Base-by-base conservation (phyloP, 1,140 invertebrate genomes). In the Cydia pomonella region DNA sequence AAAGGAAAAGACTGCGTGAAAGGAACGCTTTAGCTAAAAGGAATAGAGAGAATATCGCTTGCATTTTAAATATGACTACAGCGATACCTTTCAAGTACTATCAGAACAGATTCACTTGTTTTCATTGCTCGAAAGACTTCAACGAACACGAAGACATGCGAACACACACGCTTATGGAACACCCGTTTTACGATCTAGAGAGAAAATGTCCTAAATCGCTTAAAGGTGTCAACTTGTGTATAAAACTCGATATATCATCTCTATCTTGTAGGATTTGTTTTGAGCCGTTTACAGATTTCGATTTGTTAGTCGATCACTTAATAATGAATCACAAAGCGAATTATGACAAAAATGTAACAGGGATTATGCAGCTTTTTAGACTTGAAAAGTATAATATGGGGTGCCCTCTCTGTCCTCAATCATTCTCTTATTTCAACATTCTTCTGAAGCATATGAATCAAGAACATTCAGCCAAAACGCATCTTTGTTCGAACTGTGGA, bases 101-200 rank as follows among this genome's bases (percentile, higher is more conserved):
- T 73, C 89, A 92, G 72, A 93, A 92, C 72, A 93, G 89, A 75
- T 92, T 91, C 25, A 91, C 91, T 33, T 93, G 91, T 66, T 92
- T 92, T 72, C 92, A 90, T 73, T 92, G 91, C 64, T 91, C 88
- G 1, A 89, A 90, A 82, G 89, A 92, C 73, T 92, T 92, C 62
- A 75, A 80, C 0, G 90, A 92, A 77, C 90, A 89, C 0, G 89
- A 92, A 73, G 76, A 79, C 0, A 85, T 92, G 87, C 84, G 86
- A 74, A 90, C 90, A 72, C 91, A 92, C 50, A 90, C 91, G 0
- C 72, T 89, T 1, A 62, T 86, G 62, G 87, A 87, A 47, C 91
- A 92, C 73, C 89, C 87, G 0, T 79, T 86, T 0, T 91, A 89
- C 44, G 88, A 92, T 76, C 75, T 89, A 0, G 87, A 87, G 73